These are phyloP conservation scores for Scaptomyza tumidula DNA, from an alignment of 2,888 invertebrate genomes.

Conservation along the genomic window DNA sequence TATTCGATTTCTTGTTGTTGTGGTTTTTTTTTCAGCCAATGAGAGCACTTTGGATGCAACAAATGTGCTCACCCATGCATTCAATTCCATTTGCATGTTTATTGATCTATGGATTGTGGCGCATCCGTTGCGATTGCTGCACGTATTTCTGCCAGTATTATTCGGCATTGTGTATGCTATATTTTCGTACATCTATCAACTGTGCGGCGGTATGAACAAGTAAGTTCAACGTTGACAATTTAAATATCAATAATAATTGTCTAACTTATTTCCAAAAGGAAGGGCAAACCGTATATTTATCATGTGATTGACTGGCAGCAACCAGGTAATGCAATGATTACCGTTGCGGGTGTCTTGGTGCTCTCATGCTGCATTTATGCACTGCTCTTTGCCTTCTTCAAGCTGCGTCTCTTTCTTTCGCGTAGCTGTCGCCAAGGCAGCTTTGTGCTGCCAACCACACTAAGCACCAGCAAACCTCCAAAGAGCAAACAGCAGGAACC, in stretches of 20 bases:
- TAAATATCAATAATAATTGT: not conserved
- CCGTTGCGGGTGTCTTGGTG: conserved; percentile 78
- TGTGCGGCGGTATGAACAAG: conserved; percentile 87
- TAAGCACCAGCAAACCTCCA: conserved; percentile 27
- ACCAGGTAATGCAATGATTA: conserved; percentile 85
- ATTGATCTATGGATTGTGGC: conserved; percentile 89
- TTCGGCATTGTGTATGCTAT: conserved; percentile 86
- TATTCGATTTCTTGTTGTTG: conserved; percentile 26
- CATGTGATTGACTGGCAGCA: conserved; percentile 90
- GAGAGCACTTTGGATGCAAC: conserved; percentile 84
- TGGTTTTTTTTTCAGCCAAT: conserved; percentile 81
- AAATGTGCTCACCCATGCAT: conserved; percentile 90
- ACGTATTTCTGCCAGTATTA: conserved; percentile 87
- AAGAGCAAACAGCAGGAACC: conserved; percentile 37
- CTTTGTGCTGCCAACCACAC: conserved; percentile 76
- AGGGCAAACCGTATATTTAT: conserved; percentile 89
- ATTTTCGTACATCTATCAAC: conserved; percentile 87
- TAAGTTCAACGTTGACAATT: conserved; percentile 59
- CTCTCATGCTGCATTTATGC: conserved; percentile 81
- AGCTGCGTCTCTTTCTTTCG: conserved; percentile 79
- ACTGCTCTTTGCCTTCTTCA: conserved; percentile 81
- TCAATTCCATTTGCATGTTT: conserved; percentile 90
- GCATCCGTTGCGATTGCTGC: conserved; percentile 89
- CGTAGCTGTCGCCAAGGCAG: conserved; percentile 68
- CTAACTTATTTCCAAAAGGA: conserved; percentile 79